phyloP scores from a whole-genome alignment of 2,797 vertebrate species.

The Knipowitschia caucasica region DNA sequence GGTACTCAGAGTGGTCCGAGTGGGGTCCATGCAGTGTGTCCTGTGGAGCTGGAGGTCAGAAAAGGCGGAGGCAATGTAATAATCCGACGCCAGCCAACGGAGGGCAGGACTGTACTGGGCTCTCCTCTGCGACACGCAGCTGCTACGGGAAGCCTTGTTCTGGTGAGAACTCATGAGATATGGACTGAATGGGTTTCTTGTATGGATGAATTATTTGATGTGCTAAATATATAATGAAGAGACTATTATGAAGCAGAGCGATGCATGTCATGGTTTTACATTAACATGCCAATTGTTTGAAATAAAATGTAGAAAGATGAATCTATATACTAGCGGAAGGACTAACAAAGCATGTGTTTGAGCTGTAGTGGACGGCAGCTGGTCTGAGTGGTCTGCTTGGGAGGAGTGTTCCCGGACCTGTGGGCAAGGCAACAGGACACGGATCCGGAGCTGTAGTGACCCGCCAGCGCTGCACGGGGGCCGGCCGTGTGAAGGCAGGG shows the following conservation, averaged over 20 bases:
- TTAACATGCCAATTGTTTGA: too few species aligned
- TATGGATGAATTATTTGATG: too few species aligned
- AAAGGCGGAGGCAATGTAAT: slow-evolving; percentile 84
- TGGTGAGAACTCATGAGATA: too few species aligned
- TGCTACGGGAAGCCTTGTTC: slow-evolving; percentile 88
- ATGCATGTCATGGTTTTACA: too few species aligned
- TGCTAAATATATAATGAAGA: too few species aligned
- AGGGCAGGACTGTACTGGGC: slow-evolving; percentile 80
- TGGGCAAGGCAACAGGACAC: slow-evolving; percentile 89
- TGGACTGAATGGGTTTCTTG: too few species aligned
- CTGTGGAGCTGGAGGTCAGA: slow-evolving; percentile 86
- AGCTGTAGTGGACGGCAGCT: slow-evolving; percentile 86
- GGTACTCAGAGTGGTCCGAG: slow-evolving; percentile 87
- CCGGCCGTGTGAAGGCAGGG: slow-evolving; percentile 80
- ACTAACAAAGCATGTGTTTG: slow-evolving; percentile 5
- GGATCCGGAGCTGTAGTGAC: slow-evolving; percentile 83
- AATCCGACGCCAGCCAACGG: slow-evolving; percentile 90
- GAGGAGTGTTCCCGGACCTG: slow-evolving; percentile 92
- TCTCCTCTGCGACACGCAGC: slow-evolving; percentile 70
- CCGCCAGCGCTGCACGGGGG: slow-evolving; percentile 84
- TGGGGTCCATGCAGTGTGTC: slow-evolving; percentile 88
- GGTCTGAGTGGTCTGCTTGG: slow-evolving; percentile 93
- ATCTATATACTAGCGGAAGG: not conserved
- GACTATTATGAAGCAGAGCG: too few species aligned
- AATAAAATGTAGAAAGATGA: too few species aligned